phyloP scores from a whole-genome alignment of 2,888 invertebrate species.

The Epinotia brunnichana region DNA sequence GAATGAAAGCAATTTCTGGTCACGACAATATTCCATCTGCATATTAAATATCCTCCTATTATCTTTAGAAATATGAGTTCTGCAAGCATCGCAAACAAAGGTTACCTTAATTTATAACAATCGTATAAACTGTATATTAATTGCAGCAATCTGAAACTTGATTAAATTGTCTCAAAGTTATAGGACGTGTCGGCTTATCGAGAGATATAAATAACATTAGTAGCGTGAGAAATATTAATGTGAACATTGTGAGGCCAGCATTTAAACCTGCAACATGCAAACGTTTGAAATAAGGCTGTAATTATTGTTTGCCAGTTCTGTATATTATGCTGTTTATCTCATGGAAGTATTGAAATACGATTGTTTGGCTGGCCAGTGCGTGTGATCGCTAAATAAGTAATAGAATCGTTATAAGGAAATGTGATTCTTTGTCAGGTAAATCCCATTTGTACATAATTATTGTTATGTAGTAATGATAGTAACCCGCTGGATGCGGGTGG shows the following conservation, averaged over 20 bases:
- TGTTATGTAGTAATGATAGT: too few relatives aligned
- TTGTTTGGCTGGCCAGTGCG: constrained; percentile 19
- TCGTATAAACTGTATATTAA: constrained; percentile 30
- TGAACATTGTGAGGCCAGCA: constrained; percentile 34
- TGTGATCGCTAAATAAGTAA: constrained; percentile 18
- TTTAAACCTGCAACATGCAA: constrained; percentile 38
- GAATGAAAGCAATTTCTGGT: neutral
- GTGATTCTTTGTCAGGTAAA: neutral
- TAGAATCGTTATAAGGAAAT: neutral
- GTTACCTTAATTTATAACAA: constrained; percentile 9
- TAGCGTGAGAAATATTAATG: constrained; percentile 44
- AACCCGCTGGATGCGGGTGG: too few relatives aligned
- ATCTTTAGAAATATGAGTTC: constrained; percentile 8
- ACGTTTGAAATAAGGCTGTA: constrained; percentile 24
- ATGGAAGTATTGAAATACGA: constrained; percentile 24
- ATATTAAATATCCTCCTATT: constrained; percentile 3
- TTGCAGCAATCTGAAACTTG: constrained; percentile 33
- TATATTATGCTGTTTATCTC: constrained; percentile 28
- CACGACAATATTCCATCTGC: neutral
- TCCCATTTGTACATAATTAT: neutral
- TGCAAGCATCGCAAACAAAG: constrained; percentile 9
- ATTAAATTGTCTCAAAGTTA: constrained; percentile 42
- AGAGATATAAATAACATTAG: constrained; percentile 41
- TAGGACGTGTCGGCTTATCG: constrained; percentile 42
- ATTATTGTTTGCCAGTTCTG: constrained; percentile 33